Evolutionary conservation across 2,888 invertebrate genomes (phyloP), one percentile per base, ranked within the genome.

Genomic region (Drosophila peninsularis): DNA sequence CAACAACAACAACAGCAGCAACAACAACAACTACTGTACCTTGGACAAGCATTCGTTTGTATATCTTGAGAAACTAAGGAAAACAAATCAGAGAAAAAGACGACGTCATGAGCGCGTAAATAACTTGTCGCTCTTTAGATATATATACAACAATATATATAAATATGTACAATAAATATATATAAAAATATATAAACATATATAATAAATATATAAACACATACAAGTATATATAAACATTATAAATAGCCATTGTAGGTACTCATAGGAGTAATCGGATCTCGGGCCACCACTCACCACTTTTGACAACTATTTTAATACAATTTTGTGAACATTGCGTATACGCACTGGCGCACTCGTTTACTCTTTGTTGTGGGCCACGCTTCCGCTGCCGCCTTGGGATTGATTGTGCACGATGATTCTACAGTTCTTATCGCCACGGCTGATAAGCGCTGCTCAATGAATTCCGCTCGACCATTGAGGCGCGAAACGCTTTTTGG

Each of bases 81-180:
- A 54, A 63, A 36, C 50, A 41, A 52, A 52, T 10, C 13, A 19
- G 10, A 37, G 14, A 54, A 14, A 37, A 19, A 57, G 58, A 55
- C 47, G 56, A 75, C 88, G 88, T 85, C 82, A 88, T 66, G 49
- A 55, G 56, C 61, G 45, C 65, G 36, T 53, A 65, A 66, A 71
- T 49, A 65, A 50, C 41, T 37, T 56, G 57, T 69, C n/a, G n/a
- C 30, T 47, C 1, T 7, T n/a, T 24, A 1, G 27, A 14, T 5
- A 24, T 30, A 39, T 24, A 13, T n/a, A 34, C 39, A 49, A 37
- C 2, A 14, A 5, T 9, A 27, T 11, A 45, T 30, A 63, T 9
- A 42, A n/a, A n/a, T 34, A 36, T n/a, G 32, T 24, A 24, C 24
- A 5, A 24, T 24, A 24, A 1, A 44, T 6, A 32, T 27, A 44